Evolutionary conservation across 2,888 invertebrate genomes (phyloP).

Genomic region (Molanna angustata): DNA sequence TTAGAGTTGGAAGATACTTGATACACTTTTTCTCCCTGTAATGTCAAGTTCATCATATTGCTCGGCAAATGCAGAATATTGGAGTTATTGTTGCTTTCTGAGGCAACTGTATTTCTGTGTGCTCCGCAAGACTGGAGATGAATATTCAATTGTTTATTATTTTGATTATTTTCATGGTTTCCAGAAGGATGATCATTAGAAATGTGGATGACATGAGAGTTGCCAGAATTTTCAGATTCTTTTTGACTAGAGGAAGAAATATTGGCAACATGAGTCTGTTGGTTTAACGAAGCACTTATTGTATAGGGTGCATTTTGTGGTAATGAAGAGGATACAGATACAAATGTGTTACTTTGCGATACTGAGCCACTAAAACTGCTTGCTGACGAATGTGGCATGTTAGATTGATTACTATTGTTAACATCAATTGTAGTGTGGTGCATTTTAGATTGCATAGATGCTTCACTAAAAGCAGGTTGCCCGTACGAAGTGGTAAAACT

Average conservation of each 20-base stretch:
- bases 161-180: slow-evolving; percentile 14
- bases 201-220: slow-evolving; percentile 19
- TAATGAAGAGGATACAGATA: slow-evolving; percentile 19
- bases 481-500: slow-evolving; percentile 22
- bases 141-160: slow-evolving; percentile 14
- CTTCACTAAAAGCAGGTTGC: slow-evolving; percentile 25
- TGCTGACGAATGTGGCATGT: slow-evolving; percentile 11
- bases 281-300: slow-evolving; percentile 18
- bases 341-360: slow-evolving; percentile 19
- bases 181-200: slow-evolving; percentile 12
- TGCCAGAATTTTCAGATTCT: slow-evolving; percentile 16
- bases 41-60: slow-evolving; percentile 29
- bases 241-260: slow-evolving; percentile 9
- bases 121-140: slow-evolving; percentile 16
- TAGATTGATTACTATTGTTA: slow-evolving; percentile 8
- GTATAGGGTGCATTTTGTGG: slow-evolving; percentile 21
- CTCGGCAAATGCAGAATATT: slow-evolving; percentile 24
- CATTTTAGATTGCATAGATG: slow-evolving; percentile 18
- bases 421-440: slow-evolving; percentile 15
- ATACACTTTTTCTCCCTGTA: slow-evolving; percentile 30
- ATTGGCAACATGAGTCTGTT: slow-evolving; percentile 18
- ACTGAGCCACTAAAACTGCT: slow-evolving; percentile 11
- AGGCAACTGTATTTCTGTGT: slow-evolving; percentile 16
- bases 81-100: slow-evolving; percentile 15
- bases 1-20: slow-evolving; percentile 20